A percentile compares a stretch with the other conserved stretches of the same genome.
Conservation (phyloP, 2,797 vertebrate genomes). For the Tauraco hartlaubi region DNA sequence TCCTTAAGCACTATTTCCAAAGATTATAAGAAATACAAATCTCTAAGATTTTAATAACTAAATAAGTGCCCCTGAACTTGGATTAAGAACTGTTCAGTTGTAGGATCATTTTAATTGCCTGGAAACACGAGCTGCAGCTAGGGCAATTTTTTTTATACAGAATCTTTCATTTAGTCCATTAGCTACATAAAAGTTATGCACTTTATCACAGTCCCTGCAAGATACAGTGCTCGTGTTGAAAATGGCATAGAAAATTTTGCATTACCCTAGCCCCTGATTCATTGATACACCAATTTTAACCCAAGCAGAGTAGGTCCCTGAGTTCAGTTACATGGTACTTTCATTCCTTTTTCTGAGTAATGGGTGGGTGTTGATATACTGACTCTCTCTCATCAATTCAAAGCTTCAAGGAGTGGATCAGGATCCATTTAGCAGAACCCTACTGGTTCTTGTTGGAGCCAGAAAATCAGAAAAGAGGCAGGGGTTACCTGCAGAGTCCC, state of each 20-base stretch:
- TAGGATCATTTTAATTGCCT: background rate
- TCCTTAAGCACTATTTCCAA: background rate
- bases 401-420: background rate
- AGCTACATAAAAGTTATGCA: background rate
- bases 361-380: background rate
- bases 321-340: background rate
- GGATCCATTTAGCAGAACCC: background rate
- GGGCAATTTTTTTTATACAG: background rate
- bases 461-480: background rate
- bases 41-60: slow-evolving; percentile 4
- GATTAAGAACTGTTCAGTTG: background rate
- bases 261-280: background rate
- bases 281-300: background rate
- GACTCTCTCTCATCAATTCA: background rate
- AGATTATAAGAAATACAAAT: background rate
- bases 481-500: background rate
- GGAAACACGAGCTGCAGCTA: background rate
- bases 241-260: background rate
- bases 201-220: background rate
- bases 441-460: background rate
- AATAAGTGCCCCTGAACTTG: background rate
- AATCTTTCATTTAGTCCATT: background rate
- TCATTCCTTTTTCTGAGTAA: background rate
- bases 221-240: background rate
- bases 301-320: background rate